Percentiles rank a stretch among this genome's conserved stretches.
Conservation (phyloP, 2,888 invertebrate genomes). For the Myathropa florea region DNA sequence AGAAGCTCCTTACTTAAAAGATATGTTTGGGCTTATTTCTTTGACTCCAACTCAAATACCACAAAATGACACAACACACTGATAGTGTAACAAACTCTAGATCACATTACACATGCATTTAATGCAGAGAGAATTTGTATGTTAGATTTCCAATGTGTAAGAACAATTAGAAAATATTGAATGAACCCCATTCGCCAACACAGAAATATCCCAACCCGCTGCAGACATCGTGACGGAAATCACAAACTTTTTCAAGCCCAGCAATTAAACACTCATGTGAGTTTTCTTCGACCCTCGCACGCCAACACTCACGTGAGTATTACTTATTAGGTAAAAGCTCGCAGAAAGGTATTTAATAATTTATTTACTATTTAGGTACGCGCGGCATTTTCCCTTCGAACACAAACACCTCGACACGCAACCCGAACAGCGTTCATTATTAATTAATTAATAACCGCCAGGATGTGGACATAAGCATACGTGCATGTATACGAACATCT, state of each 20-base stretch:
- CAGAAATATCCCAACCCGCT: neutral
- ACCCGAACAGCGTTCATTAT: neutral
- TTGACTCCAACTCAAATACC: too few species aligned
- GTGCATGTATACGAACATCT: neutral
- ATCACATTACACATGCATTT: too few species aligned
- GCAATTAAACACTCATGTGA: neutral
- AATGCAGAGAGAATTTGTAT: too few species aligned
- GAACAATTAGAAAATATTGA: too few species aligned
- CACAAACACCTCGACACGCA: neutral
- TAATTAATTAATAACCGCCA: neutral
- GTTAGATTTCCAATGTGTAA: too few species aligned
- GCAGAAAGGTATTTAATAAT: neutral
- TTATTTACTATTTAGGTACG: neutral
- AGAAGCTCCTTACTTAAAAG: too few species aligned
- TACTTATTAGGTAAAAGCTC: neutral
- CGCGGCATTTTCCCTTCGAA: neutral
- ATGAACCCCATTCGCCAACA: neutral
- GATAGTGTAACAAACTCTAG: too few species aligned
- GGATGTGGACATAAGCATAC: neutral
- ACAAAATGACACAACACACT: too few species aligned
- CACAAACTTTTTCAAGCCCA: neutral
- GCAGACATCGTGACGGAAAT: neutral
- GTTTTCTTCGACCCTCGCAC: neutral
- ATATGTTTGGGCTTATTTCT: too few species aligned
- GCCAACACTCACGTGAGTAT: neutral